Evolutionary conservation across 2,888 invertebrate species (phyloP).

Genomic region (Uloborus plumipes): DNA sequence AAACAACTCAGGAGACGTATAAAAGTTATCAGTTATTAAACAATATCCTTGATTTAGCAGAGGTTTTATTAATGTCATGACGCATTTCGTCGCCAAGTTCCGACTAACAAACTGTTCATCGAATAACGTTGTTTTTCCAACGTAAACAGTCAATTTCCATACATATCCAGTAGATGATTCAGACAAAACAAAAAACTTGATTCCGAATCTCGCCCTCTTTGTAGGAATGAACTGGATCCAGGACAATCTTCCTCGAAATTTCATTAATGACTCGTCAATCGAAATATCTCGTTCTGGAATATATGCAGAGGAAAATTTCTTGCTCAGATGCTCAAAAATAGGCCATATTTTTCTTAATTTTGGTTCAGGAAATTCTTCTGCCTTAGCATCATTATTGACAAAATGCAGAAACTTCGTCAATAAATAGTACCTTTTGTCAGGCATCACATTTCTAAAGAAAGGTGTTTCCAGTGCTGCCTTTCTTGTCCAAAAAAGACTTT

Average conservation of each 20-base stretch:
- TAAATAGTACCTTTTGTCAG: background rate
- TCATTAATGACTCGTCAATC: slow-evolving; percentile 63
- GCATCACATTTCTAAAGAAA: slow-evolving; percentile 8
- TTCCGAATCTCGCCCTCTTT: slow-evolving; percentile 64
- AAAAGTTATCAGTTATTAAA: no score
- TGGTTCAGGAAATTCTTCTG: background rate
- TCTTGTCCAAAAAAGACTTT: slow-evolving; percentile 20
- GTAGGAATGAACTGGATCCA: slow-evolving; percentile 64
- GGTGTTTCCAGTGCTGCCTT: background rate
- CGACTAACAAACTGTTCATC: background rate
- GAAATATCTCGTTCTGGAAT: slow-evolving; percentile 49
- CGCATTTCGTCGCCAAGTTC: no score
- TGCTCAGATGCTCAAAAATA: slow-evolving; percentile 8
- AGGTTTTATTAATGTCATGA: no score
- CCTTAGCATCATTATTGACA: slow-evolving; percentile 11
- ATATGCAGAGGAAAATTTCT: slow-evolving; percentile 35
- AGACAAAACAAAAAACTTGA: slow-evolving; percentile 58
- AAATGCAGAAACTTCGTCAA: slow-evolving; percentile 40
- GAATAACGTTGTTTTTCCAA: slow-evolving; percentile 6
- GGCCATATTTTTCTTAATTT: slow-evolving; percentile 47
- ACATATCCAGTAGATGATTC: slow-evolving; percentile 58
- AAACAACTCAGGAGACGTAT: no score
- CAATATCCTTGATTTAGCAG: no score
- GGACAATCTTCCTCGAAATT: slow-evolving; percentile 54
- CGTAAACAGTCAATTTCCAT: slow-evolving; percentile 37